These are phyloP conservation scores for Anastrepha ludens DNA, from an alignment of 1,140 invertebrate species.

Conservation along the genomic window DNA sequence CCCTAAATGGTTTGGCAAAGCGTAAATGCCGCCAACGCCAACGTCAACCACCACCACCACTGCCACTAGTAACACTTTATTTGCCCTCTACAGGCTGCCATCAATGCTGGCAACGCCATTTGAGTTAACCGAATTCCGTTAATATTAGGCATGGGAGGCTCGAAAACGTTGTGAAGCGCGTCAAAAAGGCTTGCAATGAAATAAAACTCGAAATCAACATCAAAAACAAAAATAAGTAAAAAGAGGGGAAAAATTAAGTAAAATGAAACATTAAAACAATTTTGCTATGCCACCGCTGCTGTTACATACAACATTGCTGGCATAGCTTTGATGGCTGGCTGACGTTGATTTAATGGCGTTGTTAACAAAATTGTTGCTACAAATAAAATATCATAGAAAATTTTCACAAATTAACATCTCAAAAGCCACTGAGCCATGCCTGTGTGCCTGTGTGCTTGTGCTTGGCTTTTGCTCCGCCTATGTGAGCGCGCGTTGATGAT, in stretches of 20 bases:
- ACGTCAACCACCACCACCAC: neutral
- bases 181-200: neutral
- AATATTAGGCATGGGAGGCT: neutral
- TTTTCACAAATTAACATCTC: conserved; percentile 46
- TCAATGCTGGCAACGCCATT: neutral
- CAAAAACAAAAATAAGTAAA: neutral
- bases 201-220: neutral
- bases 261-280: neutral
- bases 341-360: conserved; percentile 47
- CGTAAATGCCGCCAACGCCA: conserved; percentile 30
- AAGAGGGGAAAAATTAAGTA: neutral
- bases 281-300: too few species aligned
- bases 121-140: neutral
- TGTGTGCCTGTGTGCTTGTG: too few species aligned
- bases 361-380: neutral
- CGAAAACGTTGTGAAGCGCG: neutral
- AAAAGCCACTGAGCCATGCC: neutral
- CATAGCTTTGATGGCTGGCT: neutral
- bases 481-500: neutral
- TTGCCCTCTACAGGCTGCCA: neutral
- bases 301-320: neutral
- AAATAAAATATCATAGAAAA: conserved; percentile 21
- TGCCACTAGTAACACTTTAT: neutral
- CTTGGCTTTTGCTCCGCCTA: too few species aligned
- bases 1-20: conserved; percentile 44